Evolutionary conservation across 1,140 invertebrate species (phyloP), one percentile per base, ranked within the genome.

Genomic region (Lordiphosa collinella): DNA sequence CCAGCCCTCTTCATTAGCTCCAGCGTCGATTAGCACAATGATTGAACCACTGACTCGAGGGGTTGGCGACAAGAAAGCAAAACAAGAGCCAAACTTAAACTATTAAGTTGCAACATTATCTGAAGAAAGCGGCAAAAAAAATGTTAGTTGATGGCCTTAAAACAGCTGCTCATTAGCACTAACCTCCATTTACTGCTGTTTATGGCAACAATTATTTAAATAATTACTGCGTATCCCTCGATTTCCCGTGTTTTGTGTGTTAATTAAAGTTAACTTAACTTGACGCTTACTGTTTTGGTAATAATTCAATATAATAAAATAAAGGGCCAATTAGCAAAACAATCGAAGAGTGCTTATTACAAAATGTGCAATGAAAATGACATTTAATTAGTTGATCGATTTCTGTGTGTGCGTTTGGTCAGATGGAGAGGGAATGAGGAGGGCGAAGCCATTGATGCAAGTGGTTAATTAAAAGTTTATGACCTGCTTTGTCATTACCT

Each of bases 11-110:
- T n/a, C 49, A 72, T 47, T 54, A 54, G 35, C 52, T 14, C 29
- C 29, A 53, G 34, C 65, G 61, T 76, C 58, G 73, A 67, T 78
- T 76, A 78, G 66, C 16, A 54, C 56, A 67, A 71, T 76, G 73
- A 71, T 76, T 76, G 66, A 67, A 53, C 72, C 71, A 76, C 70
- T 76, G 60, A 34, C 66, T 34, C 46, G 37, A 36, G 72, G 72
- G 66, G 46, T 7, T 52, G 18, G 7, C 12, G 29, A 6, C 31
- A 36, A 40, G 38, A 37, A 38, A 40, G 14, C 29, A 48, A 22
- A 11, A 38, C 10, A 41, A 43, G 13, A 10, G 18, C 13, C 25
- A 49, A 46, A 34, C 14, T 11, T 34, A 12, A 34, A 46, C 36
- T 22, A 32, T 41, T 37, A 43, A 47, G 29, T 16, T 47, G 31